Percentiles rank a stretch among this genome's conserved stretches.
phyloP scores from a whole-genome alignment of 2,113 vertebrate species.

The Scolopax mira region DNA sequence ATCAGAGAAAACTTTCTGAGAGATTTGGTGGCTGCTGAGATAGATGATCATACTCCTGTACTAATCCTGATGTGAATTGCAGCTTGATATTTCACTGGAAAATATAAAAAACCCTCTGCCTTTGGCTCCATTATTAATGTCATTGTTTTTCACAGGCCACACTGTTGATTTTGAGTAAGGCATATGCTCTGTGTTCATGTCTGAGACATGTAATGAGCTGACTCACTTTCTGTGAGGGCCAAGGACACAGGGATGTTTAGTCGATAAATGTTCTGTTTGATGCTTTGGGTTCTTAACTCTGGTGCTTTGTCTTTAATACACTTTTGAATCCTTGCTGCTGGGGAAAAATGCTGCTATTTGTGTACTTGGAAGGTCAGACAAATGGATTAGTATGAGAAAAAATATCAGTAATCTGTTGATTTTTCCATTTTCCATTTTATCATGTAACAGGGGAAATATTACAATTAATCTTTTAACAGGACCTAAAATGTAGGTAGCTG shows the following conservation, averaged over 20 bases:
- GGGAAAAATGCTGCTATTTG: not conserved
- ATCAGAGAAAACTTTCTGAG: not conserved
- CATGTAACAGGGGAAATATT: not conserved
- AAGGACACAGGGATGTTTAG: not conserved
- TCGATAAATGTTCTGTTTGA: not conserved
- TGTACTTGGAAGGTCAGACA: not conserved
- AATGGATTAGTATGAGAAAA: constrained; percentile 7
- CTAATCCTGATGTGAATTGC: not conserved
- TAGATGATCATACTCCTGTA: not conserved
- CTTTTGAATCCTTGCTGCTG: not conserved
- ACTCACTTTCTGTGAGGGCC: not conserved
- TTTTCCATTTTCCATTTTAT: not conserved
- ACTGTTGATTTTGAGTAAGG: not conserved
- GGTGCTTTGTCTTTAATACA: constrained; percentile 16
- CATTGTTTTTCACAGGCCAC: not conserved
- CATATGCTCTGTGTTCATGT: not conserved
- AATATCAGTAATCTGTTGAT: not conserved
- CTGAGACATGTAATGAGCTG: not conserved
- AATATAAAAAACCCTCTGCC: not conserved
- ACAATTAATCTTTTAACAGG: not conserved
- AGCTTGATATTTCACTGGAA: not conserved
- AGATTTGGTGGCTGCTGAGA: not conserved
- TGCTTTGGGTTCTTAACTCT: not conserved
- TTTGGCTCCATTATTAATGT: not conserved
- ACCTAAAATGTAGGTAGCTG: not conserved